Conservation (phyloP, 2,797 vertebrate genomes). For the Natrix natrix region DNA sequence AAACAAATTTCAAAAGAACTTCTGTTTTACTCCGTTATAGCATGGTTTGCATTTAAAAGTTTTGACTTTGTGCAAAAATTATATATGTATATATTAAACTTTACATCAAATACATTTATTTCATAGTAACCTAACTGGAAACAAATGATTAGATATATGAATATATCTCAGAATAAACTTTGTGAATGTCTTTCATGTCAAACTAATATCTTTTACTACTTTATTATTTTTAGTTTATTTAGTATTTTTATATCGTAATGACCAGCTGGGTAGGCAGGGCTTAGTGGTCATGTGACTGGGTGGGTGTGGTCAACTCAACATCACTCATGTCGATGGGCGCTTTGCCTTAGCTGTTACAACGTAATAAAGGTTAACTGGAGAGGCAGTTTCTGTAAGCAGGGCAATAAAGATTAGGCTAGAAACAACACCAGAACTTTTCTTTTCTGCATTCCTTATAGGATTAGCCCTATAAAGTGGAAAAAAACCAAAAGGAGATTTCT, state of each 20-base stretch:
- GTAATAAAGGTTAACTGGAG: too few species aligned
- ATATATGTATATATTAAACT: neutral
- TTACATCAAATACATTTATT: neutral
- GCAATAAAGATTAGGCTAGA: too few species aligned
- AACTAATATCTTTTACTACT: neutral
- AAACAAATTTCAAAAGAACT: neutral
- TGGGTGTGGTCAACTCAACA: too few species aligned
- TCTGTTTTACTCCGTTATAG: neutral
- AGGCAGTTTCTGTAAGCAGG: too few species aligned
- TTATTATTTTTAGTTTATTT: neutral
- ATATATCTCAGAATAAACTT: neutral
- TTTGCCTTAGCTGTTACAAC: too few species aligned
- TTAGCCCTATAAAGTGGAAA: too few species aligned
- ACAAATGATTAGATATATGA: neutral
- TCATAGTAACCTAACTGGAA: neutral
- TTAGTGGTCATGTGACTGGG: too few species aligned
- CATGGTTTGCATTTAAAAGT: conserved; percentile 5
- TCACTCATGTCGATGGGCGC: too few species aligned
- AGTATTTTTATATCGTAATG: neutral
- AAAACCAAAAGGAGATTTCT: too few species aligned
- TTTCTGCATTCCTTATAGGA: too few species aligned
- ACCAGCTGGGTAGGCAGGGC: too few species aligned
- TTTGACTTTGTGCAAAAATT: neutral
- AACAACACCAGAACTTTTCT: too few species aligned
- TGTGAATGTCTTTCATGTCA: neutral